phyloP scores from a whole-genome alignment of 2,888 invertebrate species.

The Bombylius major region DNA sequence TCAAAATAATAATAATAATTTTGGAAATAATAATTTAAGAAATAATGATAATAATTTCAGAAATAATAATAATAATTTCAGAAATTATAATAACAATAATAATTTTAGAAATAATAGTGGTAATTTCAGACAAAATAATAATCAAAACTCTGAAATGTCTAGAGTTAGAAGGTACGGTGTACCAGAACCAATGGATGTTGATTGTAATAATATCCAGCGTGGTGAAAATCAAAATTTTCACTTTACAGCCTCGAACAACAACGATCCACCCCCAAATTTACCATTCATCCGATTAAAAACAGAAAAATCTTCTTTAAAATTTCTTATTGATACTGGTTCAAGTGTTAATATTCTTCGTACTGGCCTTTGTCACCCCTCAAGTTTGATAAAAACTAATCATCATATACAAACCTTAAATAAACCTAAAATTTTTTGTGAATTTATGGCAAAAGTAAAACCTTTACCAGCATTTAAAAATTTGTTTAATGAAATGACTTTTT shows the following conservation, averaged over 20 bases:
- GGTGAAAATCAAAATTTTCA: not conserved
- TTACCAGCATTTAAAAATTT: not conserved
- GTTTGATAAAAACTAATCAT: not conserved
- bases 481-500: not conserved
- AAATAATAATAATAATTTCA: not conserved
- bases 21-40: not conserved
- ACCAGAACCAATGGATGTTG: constrained; percentile 1
- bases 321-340: not conserved
- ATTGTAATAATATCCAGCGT: not conserved
- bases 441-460: not conserved
- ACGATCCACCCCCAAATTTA: not conserved
- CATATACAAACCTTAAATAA: not conserved
- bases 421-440: not conserved
- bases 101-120: not conserved
- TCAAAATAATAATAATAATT: no score
- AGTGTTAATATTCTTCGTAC: not conserved
- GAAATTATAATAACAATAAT: not conserved
- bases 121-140: not conserved
- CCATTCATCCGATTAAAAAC: not conserved
- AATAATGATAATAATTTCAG: not conserved
- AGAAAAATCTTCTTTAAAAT: not conserved
- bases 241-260: not conserved
- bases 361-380: not conserved
- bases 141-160: not conserved
- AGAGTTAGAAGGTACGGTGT: not conserved